These are phyloP conservation scores for Aphelenchoides fujianensis DNA, from an alignment of 1,140 invertebrate species.

Conservation along the genomic window DNA sequence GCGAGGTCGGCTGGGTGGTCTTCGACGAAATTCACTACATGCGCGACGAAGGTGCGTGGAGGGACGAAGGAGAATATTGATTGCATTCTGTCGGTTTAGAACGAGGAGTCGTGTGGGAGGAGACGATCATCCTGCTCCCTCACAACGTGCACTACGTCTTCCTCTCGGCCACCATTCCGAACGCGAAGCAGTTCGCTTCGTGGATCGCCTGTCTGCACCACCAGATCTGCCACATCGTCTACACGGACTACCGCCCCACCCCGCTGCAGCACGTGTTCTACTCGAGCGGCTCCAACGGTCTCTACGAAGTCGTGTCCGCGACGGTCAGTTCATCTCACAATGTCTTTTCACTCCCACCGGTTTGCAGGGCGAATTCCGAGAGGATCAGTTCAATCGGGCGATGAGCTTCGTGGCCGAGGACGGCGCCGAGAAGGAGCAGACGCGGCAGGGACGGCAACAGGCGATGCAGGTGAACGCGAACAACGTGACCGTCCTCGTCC, in stretches of 20 bases:
- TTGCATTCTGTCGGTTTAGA: too few relatives aligned
- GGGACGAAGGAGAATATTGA: background rate
- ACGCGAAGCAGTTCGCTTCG: constrained; percentile 93
- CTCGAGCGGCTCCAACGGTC: constrained; percentile 85
- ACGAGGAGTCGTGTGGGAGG: constrained; percentile 98
- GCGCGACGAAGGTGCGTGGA: constrained; percentile 87
- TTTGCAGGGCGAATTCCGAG: constrained; percentile 78
- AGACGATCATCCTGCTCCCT: constrained; percentile 92
- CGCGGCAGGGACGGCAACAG: background rate
- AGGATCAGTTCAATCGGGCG: constrained; percentile 93
- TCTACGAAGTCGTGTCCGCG: constrained; percentile 93
- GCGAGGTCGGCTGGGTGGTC: constrained; percentile 98
- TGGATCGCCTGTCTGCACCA: constrained; percentile 92
- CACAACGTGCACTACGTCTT: constrained; percentile 98
- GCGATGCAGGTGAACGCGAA: constrained; percentile 59
- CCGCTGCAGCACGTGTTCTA: constrained; percentile 97
- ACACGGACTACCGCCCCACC: constrained; percentile 94
- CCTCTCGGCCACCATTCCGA: constrained; percentile 97
- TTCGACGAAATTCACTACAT: constrained; percentile 99
- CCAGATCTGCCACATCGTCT: constrained; percentile 97
- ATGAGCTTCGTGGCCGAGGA: constrained; percentile 81
- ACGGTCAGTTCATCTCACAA: too few relatives aligned
- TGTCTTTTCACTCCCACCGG: too few relatives aligned
- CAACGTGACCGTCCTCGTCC: constrained; percentile 94
- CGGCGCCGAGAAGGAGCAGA: constrained; percentile 61